phyloP scores from a whole-genome alignment of 2,113 vertebrate genomes.

The Semicossyphus pulcher region DNA sequence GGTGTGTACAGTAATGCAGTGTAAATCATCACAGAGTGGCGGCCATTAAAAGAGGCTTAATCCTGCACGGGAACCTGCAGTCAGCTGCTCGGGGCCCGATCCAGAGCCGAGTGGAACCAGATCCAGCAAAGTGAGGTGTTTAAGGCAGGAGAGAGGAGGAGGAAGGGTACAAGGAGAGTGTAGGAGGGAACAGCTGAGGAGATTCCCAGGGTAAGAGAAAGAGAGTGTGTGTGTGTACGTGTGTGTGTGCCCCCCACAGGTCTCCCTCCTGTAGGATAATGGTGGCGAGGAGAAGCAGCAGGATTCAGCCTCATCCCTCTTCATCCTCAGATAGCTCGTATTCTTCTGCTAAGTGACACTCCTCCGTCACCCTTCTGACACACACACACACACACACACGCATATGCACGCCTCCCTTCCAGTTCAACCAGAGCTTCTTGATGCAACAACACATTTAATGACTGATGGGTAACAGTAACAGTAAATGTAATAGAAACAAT shows the following conservation, averaged over 20 bases:
- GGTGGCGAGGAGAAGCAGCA: constrained; percentile 71
- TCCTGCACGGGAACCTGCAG: constrained; percentile 68
- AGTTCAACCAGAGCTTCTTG: constrained; percentile 12
- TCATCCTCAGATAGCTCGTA: constrained; percentile 73
- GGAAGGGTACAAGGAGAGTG: constrained; percentile 26
- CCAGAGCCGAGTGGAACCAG: constrained; percentile 72
- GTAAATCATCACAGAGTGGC: constrained; percentile 78
- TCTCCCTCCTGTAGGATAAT: constrained; percentile 77
- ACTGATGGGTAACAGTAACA: background rate
- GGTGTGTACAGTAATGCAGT: constrained; percentile 74
- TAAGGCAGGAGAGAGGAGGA: constrained; percentile 39
- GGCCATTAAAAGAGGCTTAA: constrained; percentile 70
- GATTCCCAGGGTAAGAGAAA: constrained; percentile 56
- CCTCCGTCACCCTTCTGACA: constrained; percentile 64
- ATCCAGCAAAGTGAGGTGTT: constrained; percentile 70
- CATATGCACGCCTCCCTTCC: constrained; percentile 34
- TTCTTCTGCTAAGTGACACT: constrained; percentile 82
- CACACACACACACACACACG: constrained; percentile 32
- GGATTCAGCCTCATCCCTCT: constrained; percentile 78
- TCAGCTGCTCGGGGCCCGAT: constrained; percentile 72
- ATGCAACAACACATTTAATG: background rate
- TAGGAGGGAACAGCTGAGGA: constrained; percentile 70
- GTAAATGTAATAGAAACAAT: background rate
- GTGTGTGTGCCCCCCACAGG: constrained; percentile 63
- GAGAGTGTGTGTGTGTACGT: constrained; percentile 14